phyloP scores from a whole-genome alignment of 2,797 vertebrate genomes.

The Chrosomus eos region DNA sequence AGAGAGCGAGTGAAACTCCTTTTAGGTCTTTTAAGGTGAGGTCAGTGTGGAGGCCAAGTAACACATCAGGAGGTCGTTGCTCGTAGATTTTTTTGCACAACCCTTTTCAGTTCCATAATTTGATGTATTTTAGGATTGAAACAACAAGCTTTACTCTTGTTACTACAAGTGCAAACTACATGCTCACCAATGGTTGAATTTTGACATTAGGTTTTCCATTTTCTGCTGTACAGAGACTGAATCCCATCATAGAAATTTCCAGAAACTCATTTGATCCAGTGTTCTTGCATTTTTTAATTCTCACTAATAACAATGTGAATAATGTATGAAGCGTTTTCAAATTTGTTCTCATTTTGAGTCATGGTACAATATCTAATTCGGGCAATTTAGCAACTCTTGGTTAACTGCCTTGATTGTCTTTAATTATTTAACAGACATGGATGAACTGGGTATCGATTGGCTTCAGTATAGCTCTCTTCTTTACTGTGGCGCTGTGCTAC shows the following conservation, averaged over 20 bases:
- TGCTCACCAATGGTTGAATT: neutral
- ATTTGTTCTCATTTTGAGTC: neutral
- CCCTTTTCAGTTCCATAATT: neutral
- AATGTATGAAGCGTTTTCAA: neutral
- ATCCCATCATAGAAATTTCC: neutral
- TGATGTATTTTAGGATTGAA: neutral
- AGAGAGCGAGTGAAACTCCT: constrained; percentile 61
- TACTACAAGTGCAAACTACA: neutral
- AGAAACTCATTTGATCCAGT: neutral
- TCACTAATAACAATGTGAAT: neutral
- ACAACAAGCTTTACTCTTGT: neutral
- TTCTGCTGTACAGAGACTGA: neutral
- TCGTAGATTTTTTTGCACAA: neutral
- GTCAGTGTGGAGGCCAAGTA: neutral
- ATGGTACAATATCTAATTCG: neutral
- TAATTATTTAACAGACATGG: constrained; percentile 84
- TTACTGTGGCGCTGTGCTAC: constrained; percentile 90
- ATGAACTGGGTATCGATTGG: constrained; percentile 90
- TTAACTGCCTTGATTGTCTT: constrained; percentile 7
- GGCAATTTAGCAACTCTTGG: neutral
- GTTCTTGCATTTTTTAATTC: neutral
- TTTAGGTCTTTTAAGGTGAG: constrained; percentile 57
- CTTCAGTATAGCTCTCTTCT: constrained; percentile 90
- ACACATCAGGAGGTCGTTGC: neutral
- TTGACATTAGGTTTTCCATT: neutral